phyloP scores from a whole-genome alignment of 2,113 vertebrate genomes.

The Notarius lentiginosus region DNA sequence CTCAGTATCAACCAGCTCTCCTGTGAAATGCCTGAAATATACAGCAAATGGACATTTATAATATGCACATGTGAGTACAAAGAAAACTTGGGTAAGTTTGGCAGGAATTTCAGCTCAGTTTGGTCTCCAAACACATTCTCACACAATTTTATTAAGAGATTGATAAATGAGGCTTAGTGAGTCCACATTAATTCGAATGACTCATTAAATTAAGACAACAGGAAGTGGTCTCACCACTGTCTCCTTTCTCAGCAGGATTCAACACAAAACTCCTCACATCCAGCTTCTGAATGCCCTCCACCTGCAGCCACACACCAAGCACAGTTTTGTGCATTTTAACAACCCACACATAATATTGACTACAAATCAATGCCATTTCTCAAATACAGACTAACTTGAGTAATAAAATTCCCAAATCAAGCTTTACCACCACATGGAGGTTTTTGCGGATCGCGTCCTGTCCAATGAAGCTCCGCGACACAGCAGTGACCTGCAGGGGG shows the following conservation, averaged over 20 bases:
- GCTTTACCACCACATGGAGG: conserved; percentile 72
- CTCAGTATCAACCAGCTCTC: not conserved
- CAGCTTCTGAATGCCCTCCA: conserved; percentile 73
- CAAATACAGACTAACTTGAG: not conserved
- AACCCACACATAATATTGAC: not conserved
- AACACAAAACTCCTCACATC: conserved; percentile 65
- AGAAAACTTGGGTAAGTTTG: not conserved
- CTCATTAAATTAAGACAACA: not conserved
- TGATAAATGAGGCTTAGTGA: not conserved
- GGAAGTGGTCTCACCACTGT: conserved; percentile 54
- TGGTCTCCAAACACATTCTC: not conserved
- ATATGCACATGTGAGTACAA: not conserved
- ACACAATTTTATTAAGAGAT: not conserved
- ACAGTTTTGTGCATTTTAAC: not conserved
- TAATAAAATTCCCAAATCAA: not conserved
- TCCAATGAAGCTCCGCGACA: conserved; percentile 40
- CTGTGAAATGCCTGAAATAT: not conserved
- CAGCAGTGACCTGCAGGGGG: conserved; percentile 70
- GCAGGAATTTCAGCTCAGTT: not conserved
- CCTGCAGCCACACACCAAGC: conserved; percentile 49
- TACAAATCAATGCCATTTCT: not conserved
- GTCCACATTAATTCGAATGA: not conserved
- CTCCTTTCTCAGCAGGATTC: conserved; percentile 62
- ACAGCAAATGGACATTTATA: not conserved
- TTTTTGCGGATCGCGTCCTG: conserved; percentile 70